Conservation (phyloP, 2,113 vertebrate species). For the Promerops cafer region DNA sequence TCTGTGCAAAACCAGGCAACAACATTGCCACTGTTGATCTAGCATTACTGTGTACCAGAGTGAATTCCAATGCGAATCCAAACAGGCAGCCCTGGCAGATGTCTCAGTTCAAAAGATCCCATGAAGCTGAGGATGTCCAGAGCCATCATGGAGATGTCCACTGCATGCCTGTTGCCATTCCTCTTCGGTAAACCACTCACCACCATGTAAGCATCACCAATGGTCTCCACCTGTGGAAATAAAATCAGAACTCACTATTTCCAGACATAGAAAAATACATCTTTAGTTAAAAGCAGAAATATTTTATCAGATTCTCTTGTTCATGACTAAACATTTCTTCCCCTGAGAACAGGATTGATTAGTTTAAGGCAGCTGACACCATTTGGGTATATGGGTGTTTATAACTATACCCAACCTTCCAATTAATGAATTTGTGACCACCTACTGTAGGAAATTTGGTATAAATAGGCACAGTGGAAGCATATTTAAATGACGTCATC, state of each 20-base stretch:
- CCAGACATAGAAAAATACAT: not conserved
- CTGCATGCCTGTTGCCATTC: slow-evolving; percentile 89
- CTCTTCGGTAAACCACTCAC: slow-evolving; percentile 91
- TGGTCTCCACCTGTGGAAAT: slow-evolving; percentile 89
- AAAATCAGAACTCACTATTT: not conserved
- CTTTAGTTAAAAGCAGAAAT: not conserved
- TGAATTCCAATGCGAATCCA: slow-evolving; percentile 99
- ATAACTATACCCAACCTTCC: not conserved
- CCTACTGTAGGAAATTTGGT: not conserved
- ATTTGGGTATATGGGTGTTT: not conserved
- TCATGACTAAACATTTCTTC: not conserved
- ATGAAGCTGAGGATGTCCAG: slow-evolving; percentile 94
- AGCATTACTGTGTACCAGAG: slow-evolving; percentile 78
- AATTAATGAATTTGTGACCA: not conserved
- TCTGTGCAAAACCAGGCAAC: not conserved
- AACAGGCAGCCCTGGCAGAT: slow-evolving; percentile 91
- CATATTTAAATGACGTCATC: not conserved
- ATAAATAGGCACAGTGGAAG: not conserved
- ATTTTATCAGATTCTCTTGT: not conserved
- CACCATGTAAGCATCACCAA: slow-evolving; percentile 98
- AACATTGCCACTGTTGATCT: not conserved
- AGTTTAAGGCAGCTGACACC: not conserved
- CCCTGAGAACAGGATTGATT: not conserved
- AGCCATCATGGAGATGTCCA: slow-evolving; percentile 95
- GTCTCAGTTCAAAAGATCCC: slow-evolving; percentile 88